These are phyloP conservation scores for Thamnaconus septentrionalis DNA, from an alignment of 2,113 vertebrate species.

Conservation along the genomic window DNA sequence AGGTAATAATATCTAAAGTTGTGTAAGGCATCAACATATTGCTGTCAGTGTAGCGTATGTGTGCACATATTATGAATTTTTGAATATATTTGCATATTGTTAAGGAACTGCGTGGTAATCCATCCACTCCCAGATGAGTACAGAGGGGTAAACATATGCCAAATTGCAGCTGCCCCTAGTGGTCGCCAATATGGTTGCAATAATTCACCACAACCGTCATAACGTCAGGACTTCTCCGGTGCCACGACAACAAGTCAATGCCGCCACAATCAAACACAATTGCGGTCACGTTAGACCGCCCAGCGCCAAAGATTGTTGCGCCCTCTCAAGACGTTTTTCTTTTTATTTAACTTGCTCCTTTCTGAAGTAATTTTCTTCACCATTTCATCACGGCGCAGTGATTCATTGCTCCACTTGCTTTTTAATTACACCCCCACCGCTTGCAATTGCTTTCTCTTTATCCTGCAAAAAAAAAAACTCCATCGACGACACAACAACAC, in stretches of 20 bases:
- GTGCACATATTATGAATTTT: too few species aligned
- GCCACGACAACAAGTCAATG: slow-evolving; percentile 12
- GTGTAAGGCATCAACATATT: slow-evolving; percentile 2
- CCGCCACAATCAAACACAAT: slow-evolving; percentile 13
- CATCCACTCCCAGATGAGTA: not conserved
- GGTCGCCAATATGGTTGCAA: slow-evolving; percentile 23
- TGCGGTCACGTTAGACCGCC: slow-evolving; percentile 7
- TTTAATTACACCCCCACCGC: not conserved
- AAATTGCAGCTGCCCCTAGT: slow-evolving; percentile 3
- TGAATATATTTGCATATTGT: not conserved
- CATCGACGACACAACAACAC: too few species aligned
- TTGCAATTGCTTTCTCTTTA: not conserved
- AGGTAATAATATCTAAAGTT: slow-evolving; percentile 2
- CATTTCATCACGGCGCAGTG: slow-evolving; percentile 2
- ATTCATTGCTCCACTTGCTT: slow-evolving; percentile 27
- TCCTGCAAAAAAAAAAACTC: too few species aligned
- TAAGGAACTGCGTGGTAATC: not conserved
- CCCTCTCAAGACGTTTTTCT: not conserved
- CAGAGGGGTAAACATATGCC: not conserved
- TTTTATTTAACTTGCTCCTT: slow-evolving; percentile 11
- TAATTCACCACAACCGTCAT: slow-evolving; percentile 18
- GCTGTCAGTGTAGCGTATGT: not conserved
- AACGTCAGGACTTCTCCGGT: not conserved
- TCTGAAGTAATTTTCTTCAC: slow-evolving; percentile 18
- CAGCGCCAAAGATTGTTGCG: slow-evolving; percentile 2